These are phyloP conservation scores for Andrena bucephala DNA, from an alignment of 2,888 invertebrate genomes.

Conservation along the genomic window DNA sequence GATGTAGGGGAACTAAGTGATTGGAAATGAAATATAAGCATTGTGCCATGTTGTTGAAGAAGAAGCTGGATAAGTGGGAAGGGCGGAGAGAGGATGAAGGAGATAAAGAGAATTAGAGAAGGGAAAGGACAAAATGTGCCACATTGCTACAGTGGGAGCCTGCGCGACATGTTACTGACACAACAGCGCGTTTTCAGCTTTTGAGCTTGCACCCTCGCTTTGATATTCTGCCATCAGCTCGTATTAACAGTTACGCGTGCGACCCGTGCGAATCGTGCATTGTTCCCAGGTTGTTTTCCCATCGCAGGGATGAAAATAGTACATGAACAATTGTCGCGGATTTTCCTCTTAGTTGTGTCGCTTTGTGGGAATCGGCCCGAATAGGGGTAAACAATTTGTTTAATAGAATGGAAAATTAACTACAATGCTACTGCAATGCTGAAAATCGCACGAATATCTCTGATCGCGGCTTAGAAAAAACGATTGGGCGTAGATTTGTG, in stretches of 20 bases:
- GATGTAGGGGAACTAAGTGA: slow-evolving; percentile 10
- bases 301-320: slow-evolving; percentile 34
- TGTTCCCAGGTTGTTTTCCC: slow-evolving; percentile 50
- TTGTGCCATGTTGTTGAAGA: no score
- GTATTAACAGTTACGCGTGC: slow-evolving; percentile 62
- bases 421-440: background rate
- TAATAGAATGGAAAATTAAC: slow-evolving; percentile 27
- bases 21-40: background rate
- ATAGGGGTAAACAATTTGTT: slow-evolving; percentile 30
- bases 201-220: slow-evolving; percentile 49
- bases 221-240: slow-evolving; percentile 65
- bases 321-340: slow-evolving; percentile 38
- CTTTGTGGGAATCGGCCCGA: slow-evolving; percentile 25
- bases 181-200: slow-evolving; percentile 59
- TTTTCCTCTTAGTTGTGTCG: slow-evolving; percentile 60
- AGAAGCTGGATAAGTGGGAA: background rate
- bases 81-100: background rate
- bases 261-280: slow-evolving; percentile 34
- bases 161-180: slow-evolving; percentile 38
- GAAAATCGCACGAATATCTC: background rate
- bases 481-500: background rate
- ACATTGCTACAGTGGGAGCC: slow-evolving; percentile 28
- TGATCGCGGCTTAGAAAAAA: background rate
- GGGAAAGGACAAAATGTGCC: slow-evolving; percentile 39
- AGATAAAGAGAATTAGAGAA: background rate